These are phyloP conservation scores for Proisotoma minuta DNA, from an alignment of 2,888 invertebrate genomes.

Conservation along the genomic window DNA sequence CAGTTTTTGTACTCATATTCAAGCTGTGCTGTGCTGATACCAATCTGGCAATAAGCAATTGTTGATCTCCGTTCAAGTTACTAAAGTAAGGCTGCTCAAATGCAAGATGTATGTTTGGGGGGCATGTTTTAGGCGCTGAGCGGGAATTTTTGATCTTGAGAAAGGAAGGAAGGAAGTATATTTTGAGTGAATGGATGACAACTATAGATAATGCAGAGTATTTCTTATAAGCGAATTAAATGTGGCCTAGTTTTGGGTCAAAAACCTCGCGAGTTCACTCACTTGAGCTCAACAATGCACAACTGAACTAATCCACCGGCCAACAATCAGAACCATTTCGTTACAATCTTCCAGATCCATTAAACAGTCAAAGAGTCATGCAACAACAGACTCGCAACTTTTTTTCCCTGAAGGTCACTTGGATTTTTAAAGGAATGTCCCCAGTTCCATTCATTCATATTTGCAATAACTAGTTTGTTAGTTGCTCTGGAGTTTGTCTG, in stretches of 20 bases:
- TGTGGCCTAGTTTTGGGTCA: conserved; percentile 47
- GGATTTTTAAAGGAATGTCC: not conserved
- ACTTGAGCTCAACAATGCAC: conserved; percentile 14
- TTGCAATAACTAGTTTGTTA: too few species aligned
- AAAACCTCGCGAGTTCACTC: conserved; percentile 45
- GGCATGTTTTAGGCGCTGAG: too few species aligned
- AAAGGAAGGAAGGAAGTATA: conserved; percentile 1
- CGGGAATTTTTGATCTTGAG: not conserved
- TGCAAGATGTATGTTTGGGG: too few species aligned
- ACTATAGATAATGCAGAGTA: conserved; percentile 16
- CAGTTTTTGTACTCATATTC: too few species aligned
- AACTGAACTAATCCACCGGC: conserved; percentile 5
- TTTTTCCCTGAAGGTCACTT: not conserved
- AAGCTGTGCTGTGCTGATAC: too few species aligned
- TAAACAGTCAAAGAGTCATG: not conserved
- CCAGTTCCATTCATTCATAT: too few species aligned
- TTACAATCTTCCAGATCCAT: too few species aligned
- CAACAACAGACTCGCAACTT: not conserved
- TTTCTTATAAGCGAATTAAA: conserved; percentile 11
- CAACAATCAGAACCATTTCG: not conserved
- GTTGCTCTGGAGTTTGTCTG: too few species aligned
- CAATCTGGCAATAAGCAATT: too few species aligned
- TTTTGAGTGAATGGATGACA: not conserved
- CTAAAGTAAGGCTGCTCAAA: too few species aligned
- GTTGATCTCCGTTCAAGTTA: too few species aligned